Conservation (phyloP, 2,888 invertebrate species). For the Macrosiphum euphorbiae region DNA sequence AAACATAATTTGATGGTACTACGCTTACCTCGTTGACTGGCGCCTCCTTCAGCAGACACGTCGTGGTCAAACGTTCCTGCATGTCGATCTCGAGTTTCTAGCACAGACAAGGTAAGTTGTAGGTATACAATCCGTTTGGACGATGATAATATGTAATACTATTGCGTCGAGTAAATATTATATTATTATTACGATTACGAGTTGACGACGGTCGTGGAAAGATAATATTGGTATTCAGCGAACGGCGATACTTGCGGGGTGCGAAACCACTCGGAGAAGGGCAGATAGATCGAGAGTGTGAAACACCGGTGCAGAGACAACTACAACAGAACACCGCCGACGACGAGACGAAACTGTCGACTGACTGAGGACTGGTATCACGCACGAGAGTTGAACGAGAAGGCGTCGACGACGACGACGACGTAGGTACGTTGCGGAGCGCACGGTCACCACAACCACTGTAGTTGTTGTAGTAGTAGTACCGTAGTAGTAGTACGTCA, state of each 20-base stretch:
- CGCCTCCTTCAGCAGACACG: slow-evolving; percentile 58
- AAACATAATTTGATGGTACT: neutral
- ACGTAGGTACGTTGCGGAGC: neutral
- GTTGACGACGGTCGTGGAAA: neutral
- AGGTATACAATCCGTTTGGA: neutral
- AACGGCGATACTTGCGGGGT: neutral
- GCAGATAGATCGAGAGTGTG: neutral
- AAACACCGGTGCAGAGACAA: no score
- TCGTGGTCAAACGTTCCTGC: slow-evolving; percentile 55
- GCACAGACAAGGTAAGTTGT: no score
- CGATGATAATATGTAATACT: neutral
- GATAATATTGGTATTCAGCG: neutral
- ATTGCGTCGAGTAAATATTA: neutral
- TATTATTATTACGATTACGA: no score
- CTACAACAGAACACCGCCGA: neutral
- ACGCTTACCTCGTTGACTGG: slow-evolving; percentile 56
- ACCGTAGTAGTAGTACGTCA: neutral
- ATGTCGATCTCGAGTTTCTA: neutral
- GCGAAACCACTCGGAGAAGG: neutral
- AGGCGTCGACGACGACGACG: neutral
- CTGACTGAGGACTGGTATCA: slow-evolving; percentile 1
- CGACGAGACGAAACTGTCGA: slow-evolving; percentile 33
- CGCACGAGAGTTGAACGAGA: neutral
- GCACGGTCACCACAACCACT: slow-evolving; percentile 39
- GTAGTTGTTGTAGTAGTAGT: neutral